Base-by-base conservation (phyloP, 2,888 invertebrate genomes). In the Crematogaster levior region DNA sequence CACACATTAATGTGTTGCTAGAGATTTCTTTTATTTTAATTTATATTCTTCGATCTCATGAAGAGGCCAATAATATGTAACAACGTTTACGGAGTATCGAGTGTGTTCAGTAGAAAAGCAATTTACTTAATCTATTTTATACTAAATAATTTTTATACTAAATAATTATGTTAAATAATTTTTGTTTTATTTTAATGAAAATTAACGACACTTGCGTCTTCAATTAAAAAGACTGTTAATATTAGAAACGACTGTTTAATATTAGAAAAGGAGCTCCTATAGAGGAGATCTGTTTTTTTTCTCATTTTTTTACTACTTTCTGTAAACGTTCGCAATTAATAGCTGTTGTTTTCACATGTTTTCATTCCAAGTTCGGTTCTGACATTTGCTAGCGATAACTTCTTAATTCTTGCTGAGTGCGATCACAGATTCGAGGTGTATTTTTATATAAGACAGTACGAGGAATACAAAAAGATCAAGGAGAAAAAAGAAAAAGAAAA, bases 301-400 rank as follows among this genome's bases (percentile, higher is more conserved):
- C 1, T 21, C 3, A 24, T 21, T 37, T 37, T 46, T 37, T 65
- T 7, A 18, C 34, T 61, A 37, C 34, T 51, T 37, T 1, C 51
- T 15, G 24, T 37, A 51, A 75, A 37, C 34, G 46, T 75, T 48
- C 21, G 18, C 48, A 34, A 73, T 61, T 73, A 73, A 74, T 48
- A 24, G 7, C 24, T 27, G 43, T 30, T 43, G 9, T 43, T 43
- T 24, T n/a, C n/a, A 18, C n/a, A 30, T 18, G 12, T 21, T 7
- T 9, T 65, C 37, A 9, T 37, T 24, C 24, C 18, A 24, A 48
- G 34, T 63, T 63, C 46, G 18, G 46, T 63, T 18, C 10, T 72
- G 15, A 48, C 46, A 4, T 10, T 53, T 70, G 18, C 37, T 70
- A 24, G 10, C 30, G 43, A 46, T 43, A 60, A 6, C 21, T 61